Base-by-base conservation (phyloP, 1,140 invertebrate species). In the Portunus trituberculatus region DNA sequence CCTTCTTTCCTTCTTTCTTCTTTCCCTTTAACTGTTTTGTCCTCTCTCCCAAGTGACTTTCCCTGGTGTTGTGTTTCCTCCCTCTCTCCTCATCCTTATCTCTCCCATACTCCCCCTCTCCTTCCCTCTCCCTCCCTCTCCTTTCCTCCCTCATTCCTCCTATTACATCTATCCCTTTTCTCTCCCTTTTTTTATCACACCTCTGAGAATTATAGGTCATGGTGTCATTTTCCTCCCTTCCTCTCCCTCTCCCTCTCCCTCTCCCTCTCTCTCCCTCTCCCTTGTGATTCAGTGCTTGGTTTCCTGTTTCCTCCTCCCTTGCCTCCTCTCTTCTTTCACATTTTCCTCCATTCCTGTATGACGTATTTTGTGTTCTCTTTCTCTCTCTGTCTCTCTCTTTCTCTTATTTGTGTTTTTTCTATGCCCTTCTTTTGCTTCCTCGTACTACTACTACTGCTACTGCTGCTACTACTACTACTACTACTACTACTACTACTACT, bases 381-480 rank as follows among this genome's bases (percentile, higher is more conserved):
- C 67, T 76, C 67, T 76, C 67, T 76, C 7, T n/a, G 0, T 76
- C 67, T n/a, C 0, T 76, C 67, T 76, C 67, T 76, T 10, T 59
- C 52, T 59, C 12, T 59, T 20, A 59, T 20, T 59, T 10, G 1
- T 39, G 39, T 6, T 39, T 6, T 39, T 6, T 6, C 39, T 6
- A 39, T 39, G 39, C 6, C 39, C 84, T 45, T 0, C 84, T 45
- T n/a, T 28, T n/a, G n/a, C n/a, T n/a, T n/a, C n/a, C n/a, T n/a
- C n/a, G n/a, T 46, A 45, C 29, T 32, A 4, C 86, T 88, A 32
- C 29, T 32, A 76, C 59, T 76, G 20, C 29, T 46, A 45, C 29
- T 32, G 32, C 29, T 87, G 86, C 31, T 87, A 87, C 31, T 87
- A 87, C 31, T 87, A 87, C 86, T 87, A 87, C 86, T 87, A 87